Percentiles rank a stretch among this genome's conserved stretches.
phyloP scores from a whole-genome alignment of 1,140 invertebrate genomes.

The Danaus melanippus region DNA sequence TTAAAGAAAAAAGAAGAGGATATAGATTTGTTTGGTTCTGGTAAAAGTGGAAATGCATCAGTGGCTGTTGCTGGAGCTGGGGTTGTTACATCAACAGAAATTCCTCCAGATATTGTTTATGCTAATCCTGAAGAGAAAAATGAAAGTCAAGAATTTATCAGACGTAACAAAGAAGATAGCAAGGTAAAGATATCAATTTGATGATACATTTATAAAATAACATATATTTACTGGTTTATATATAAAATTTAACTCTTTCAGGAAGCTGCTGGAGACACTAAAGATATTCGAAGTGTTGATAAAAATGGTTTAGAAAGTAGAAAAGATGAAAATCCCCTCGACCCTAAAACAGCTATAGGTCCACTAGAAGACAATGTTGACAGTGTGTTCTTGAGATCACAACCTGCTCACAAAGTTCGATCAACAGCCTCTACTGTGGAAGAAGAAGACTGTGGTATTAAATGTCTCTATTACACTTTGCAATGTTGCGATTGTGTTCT shows the following conservation, averaged over 20 bases:
- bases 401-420: slow-evolving; percentile 36
- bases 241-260: slow-evolving; percentile 18
- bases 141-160: slow-evolving; percentile 32
- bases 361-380: slow-evolving; percentile 44
- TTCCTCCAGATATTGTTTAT: slow-evolving; percentile 21
- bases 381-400: slow-evolving; percentile 51
- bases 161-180: slow-evolving; percentile 32
- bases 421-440: slow-evolving; percentile 39
- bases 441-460: slow-evolving; percentile 59
- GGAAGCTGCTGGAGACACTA: slow-evolving; percentile 40
- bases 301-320: slow-evolving; percentile 25
- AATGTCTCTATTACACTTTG: slow-evolving; percentile 62
- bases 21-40: slow-evolving; percentile 32
- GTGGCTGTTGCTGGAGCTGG: slow-evolving; percentile 28
- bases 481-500: slow-evolving; percentile 64
- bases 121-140: slow-evolving; percentile 26
- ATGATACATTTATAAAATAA: slow-evolving; percentile 1
- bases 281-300: slow-evolving; percentile 24
- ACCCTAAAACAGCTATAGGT: too few relatives aligned
- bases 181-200: slow-evolving; percentile 27
- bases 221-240: neutral
- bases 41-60: slow-evolving; percentile 23
- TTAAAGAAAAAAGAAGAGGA: slow-evolving; percentile 49
- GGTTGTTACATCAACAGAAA: slow-evolving; percentile 23
- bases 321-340: slow-evolving; percentile 19